These are phyloP conservation scores for Hypena proboscidalis DNA, from an alignment of 2,888 invertebrate genomes.

Conservation along the genomic window DNA sequence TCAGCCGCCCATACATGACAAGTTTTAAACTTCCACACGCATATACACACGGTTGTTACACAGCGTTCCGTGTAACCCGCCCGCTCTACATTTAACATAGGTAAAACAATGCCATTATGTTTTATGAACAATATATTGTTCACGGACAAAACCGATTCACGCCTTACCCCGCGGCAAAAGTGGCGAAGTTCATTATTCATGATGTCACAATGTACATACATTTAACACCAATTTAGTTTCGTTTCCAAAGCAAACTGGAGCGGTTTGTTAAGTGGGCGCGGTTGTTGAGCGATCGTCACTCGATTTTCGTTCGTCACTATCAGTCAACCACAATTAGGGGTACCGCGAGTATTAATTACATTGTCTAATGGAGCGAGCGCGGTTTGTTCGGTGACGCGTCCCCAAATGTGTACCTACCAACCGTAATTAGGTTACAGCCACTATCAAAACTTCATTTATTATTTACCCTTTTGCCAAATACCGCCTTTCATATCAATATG, in stretches of 20 bases:
- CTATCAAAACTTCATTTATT: conserved; percentile 43
- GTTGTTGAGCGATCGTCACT: conserved; percentile 67
- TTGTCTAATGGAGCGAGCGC: conserved; percentile 77
- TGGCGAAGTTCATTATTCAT: conserved; percentile 65
- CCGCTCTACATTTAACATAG: conserved; percentile 49
- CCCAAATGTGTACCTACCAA: conserved; percentile 61
- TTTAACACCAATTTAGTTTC: conserved; percentile 61
- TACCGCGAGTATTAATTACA: conserved; percentile 81
- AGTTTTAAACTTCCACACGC: conserved; percentile 43
- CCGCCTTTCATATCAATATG: conserved; percentile 20
- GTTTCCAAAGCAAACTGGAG: conserved; percentile 54
- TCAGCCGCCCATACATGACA: conserved; percentile 23
- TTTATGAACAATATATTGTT: conserved; percentile 64
- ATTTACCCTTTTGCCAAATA: conserved; percentile 29
- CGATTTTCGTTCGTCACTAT: conserved; percentile 67
- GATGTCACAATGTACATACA: conserved; percentile 58
- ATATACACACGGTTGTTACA: conserved; percentile 28
- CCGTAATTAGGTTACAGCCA: conserved; percentile 45
- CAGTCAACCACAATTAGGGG: conserved; percentile 76
- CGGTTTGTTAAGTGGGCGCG: conserved; percentile 61
- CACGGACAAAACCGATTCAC: conserved; percentile 53
- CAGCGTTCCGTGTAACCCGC: conserved; percentile 36
- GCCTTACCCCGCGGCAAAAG: conserved; percentile 41
- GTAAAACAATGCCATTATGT: conserved; percentile 70
- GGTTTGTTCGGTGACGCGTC: conserved; percentile 66